Base-by-base conservation (phyloP, 2,888 invertebrate genomes). In the Pristionchus entomophagus region DNA sequence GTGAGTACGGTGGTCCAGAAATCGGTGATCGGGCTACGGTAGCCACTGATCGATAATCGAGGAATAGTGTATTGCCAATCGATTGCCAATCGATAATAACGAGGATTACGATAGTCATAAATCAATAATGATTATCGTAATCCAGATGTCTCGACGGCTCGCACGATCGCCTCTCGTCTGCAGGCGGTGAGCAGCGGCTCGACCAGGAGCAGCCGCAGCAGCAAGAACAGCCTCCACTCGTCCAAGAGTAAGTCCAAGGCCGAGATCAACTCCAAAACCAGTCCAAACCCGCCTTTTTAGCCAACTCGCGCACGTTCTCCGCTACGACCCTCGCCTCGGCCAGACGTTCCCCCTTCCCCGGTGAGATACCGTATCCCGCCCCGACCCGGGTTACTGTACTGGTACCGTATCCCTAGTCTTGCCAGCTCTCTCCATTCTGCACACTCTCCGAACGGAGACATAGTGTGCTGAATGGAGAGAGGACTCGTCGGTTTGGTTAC, bases 301-400 rank as follows among this genome's bases (percentile, higher is more conserved):
- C n/a, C 41, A 73, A 73, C 41, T n/a, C 73, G 38, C 73, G 73
- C 73, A 73, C 73, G 26, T 35, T 73, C 73, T 73, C 73, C 26
- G 32, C 73, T 3, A 19, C n/a, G 41, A 73, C 73, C 1, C 45
- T 73, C 45, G 41, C 38, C 41, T 38, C 38, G 10, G 38, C 73
- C n/a, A 38, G 26, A 26, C 38, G 41, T 8, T 8, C 38, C 3
- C n/a, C 73, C 26, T n/a, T 45, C 45, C n/a, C 38, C 14, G 73
- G 73, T 73, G 2, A 38, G 73, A 8, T 73, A 41, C 73, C 22
- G 69, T 41, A 73, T 19, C 41, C 41, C 14, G 62, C 22, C n/a
- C n/a, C n/a, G n/a, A 26, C 26, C 62, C 62, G 0, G 38, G 38
- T 22, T 69, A 35, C 35, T 8, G 65, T 65, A 35, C n/a, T n/a